Evolutionary conservation across 2,113 vertebrate genomes (phyloP).

Genomic region (Menidia beryllina): DNA sequence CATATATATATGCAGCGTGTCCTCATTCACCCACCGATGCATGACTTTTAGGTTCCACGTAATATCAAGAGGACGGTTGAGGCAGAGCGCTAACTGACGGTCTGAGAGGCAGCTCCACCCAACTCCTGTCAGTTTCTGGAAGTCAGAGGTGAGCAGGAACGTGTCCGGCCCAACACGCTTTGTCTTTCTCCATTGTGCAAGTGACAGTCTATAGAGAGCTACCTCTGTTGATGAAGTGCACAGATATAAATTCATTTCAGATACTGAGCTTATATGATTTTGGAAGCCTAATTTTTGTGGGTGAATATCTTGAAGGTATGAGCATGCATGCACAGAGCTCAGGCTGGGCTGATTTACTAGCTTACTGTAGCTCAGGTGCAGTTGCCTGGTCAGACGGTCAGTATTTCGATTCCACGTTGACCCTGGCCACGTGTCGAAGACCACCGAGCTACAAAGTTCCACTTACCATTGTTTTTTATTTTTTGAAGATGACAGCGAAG

Average conservation of each 20-base stretch:
- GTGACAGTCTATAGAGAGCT: background rate
- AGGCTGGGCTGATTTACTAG: background rate
- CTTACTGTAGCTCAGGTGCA: too few relatives aligned
- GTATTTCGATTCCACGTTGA: too few relatives aligned
- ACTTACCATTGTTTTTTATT: too few relatives aligned
- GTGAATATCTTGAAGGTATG: background rate
- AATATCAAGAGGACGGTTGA: conserved; percentile 76
- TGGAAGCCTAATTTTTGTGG: too few relatives aligned
- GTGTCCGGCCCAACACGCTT: too few relatives aligned
- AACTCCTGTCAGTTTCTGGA: conserved; percentile 51
- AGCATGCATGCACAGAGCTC: background rate
- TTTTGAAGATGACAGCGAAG: too few relatives aligned
- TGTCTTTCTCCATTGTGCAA: too few relatives aligned
- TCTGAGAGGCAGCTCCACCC: conserved; percentile 58
- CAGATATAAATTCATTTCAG: too few relatives aligned
- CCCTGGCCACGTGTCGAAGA: too few relatives aligned
- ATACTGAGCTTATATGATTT: too few relatives aligned
- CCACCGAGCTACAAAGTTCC: too few relatives aligned
- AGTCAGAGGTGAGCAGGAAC: conserved; percentile 4
- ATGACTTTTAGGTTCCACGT: conserved; percentile 66
- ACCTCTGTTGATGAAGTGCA: background rate
- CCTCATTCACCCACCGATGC: background rate
- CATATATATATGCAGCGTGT: background rate
- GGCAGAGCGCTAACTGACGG: conserved; percentile 49
- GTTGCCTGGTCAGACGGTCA: too few relatives aligned